Percentiles rank a stretch among this genome's conserved stretches.
Conservation (phyloP, 1,140 invertebrate genomes). For the Drosophila teissieri region DNA sequence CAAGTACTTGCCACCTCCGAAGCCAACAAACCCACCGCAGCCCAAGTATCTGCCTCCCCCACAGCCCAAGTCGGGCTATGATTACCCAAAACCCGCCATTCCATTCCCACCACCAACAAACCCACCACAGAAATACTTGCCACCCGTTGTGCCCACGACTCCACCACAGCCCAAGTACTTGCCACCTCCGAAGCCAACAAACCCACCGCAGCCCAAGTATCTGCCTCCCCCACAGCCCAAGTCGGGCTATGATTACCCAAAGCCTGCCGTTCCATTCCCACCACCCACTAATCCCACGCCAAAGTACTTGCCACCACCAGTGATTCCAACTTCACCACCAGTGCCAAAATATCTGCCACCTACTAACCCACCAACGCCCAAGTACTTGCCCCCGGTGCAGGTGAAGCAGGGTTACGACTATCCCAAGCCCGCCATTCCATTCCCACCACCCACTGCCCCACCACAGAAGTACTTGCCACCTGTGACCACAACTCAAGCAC, state of each 20-base stretch:
- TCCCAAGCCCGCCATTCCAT: conserved; percentile 58
- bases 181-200: conserved; percentile 42
- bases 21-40: conserved; percentile 47
- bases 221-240: conserved; percentile 27
- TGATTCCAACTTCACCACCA: conserved; percentile 27
- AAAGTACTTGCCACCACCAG: conserved; percentile 41
- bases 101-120: conserved; percentile 52
- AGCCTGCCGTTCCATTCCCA: conserved; percentile 56
- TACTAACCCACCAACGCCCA: conserved; percentile 51
- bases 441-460: conserved; percentile 48
- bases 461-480: conserved; percentile 39
- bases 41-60: conserved; percentile 36
- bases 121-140: conserved; percentile 28
- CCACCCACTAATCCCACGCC: conserved; percentile 33
- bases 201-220: conserved; percentile 50
- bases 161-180: conserved; percentile 41
- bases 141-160: conserved; percentile 17
- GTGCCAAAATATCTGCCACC: conserved; percentile 52
- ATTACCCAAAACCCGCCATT: conserved; percentile 59
- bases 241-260: conserved; percentile 61
- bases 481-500: conserved; percentile 21
- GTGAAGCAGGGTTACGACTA: conserved; percentile 48
- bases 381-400: conserved; percentile 40
- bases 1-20: conserved; percentile 43
- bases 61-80: conserved; percentile 37